These are phyloP conservation scores for Paramuricea clavata DNA, from an alignment of 92 coral and sea anemone genomes.

Conservation along the genomic window DNA sequence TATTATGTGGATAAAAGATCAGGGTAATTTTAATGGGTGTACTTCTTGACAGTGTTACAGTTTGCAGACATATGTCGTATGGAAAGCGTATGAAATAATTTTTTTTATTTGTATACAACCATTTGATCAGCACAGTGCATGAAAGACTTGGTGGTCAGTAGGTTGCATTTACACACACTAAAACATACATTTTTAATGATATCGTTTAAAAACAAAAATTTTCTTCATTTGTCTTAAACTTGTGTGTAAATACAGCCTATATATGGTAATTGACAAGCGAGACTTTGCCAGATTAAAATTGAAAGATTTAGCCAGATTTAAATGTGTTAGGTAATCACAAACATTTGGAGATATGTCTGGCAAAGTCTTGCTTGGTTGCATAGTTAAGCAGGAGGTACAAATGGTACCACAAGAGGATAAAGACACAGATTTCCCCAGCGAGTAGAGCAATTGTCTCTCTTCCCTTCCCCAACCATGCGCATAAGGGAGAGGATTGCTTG, in stretches of 20 bases:
- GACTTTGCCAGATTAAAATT: too few species aligned
- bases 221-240: background rate
- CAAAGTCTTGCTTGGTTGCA: background rate
- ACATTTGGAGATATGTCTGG: background rate
- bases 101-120: background rate
- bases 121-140: background rate
- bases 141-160: background rate
- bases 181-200: too few species aligned
- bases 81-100: background rate
- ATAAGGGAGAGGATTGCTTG: too few species aligned
- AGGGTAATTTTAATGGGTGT: too few species aligned
- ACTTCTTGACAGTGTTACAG: too few species aligned
- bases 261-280: background rate
- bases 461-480: too few species aligned
- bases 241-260: background rate
- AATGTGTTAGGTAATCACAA: background rate
- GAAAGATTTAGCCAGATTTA: background rate
- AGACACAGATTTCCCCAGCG: background rate
- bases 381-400: background rate
- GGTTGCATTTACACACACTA: background rate
- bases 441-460: too few species aligned
- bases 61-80: too few species aligned
- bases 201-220: too few species aligned
- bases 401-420: background rate
- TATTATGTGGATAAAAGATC: background rate